phyloP scores from a whole-genome alignment of 2,113 vertebrate species.

The Vireo altiloquus region DNA sequence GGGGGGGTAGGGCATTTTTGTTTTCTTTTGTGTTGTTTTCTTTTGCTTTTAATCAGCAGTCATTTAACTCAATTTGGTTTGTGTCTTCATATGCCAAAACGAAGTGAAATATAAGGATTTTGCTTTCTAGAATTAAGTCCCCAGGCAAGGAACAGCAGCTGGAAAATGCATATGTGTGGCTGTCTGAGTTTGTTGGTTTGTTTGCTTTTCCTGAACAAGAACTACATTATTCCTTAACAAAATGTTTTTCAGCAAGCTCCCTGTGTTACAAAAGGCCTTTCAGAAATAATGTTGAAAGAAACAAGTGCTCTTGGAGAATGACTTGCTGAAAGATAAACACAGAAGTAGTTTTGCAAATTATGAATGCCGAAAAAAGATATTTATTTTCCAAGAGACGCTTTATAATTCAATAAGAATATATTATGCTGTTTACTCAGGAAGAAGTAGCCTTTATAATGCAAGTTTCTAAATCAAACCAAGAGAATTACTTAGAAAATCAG shows the following conservation, averaged over 20 bases:
- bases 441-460: background rate
- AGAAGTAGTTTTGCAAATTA: background rate
- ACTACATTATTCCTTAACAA: background rate
- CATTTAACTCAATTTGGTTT: background rate
- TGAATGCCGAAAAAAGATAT: background rate
- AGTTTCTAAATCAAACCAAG: background rate
- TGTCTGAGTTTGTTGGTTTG: background rate
- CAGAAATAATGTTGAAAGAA: background rate
- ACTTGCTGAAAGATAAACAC: conserved; percentile 36
- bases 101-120: background rate
- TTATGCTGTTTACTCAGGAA: background rate
- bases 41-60: conserved; percentile 4
- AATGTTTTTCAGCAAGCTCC: conserved; percentile 5
- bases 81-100: background rate
- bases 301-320: background rate
- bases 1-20: background rate
- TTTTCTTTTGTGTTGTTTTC: background rate
- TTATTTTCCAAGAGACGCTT: conserved; percentile 4
- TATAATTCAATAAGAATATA: background rate
- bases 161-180: background rate
- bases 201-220: conserved; percentile 23
- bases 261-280: background rate
- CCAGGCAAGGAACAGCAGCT: conserved; percentile 15
- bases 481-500: background rate
- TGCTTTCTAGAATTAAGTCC: conserved; percentile 2